Base-by-base conservation (phyloP, 1,140 invertebrate species). In the Sesamia nonagrioides region DNA sequence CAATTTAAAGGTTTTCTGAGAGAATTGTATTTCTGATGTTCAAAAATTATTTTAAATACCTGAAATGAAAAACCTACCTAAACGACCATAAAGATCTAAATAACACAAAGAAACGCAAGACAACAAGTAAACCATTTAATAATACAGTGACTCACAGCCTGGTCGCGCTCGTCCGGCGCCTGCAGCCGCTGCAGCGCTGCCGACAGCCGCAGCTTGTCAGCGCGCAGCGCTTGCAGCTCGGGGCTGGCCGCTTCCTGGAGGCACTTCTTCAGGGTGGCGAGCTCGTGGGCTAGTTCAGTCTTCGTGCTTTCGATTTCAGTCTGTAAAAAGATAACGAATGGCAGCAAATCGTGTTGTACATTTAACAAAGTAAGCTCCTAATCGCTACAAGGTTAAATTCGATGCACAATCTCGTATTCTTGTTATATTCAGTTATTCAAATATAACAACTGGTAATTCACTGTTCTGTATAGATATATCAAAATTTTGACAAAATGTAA, bases 271-370 rank as follows among this genome's bases (percentile, higher is more conserved):
- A 87, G 77, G 0, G 84, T 74, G 0, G 86, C 76, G 13, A 89
- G 82, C 52, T 88, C 89, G 8, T 85, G 84, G 5, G 84, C 80
- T 6, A 89, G 45, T 18, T 84, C 81, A 2, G 69, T 79, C 52
- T 88, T 88, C 52, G 88, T 85, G 17, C 60, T 72, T 27, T 89
- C 85, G 6, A 86, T 84, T 66, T 88, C 88, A 8, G 85, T 87
- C 89, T 91, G 78, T 40, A 5, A 33, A 13, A 8, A 18, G 42
- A 35, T 6, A 58, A 13, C 27, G 27, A 7, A 9, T 35, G 35
- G 45, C 6, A 56, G 54, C 27, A 27, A 27, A 27, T 27, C 27
- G 27, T 27, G 27, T 27, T 3, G 27, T 1, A 27, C 1, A 27
- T 27, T 27, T 27, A 27, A 27, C 27, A 27, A 27, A 27, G 3